Conservation (phyloP, 2,797 vertebrate genomes). For the Pangasius djambal region DNA sequence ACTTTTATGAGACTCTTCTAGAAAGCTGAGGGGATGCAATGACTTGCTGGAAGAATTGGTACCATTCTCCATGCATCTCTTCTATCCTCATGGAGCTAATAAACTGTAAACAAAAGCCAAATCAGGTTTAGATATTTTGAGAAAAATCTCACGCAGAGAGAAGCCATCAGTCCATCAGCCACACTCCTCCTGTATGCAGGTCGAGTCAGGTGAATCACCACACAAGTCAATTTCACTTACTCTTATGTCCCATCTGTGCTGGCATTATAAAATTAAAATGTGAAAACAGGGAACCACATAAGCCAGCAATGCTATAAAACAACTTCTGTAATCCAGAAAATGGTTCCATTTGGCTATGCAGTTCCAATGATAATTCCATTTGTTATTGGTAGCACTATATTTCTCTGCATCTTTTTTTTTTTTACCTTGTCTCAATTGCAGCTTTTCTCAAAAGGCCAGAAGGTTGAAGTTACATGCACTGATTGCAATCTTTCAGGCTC, state of each 20-base stretch:
- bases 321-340: slow-evolving; percentile 15
- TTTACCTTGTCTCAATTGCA: slow-evolving; percentile 16
- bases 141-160: slow-evolving; percentile 55
- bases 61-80: slow-evolving; percentile 41
- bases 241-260: slow-evolving; percentile 49
- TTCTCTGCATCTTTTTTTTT: background rate
- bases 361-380: slow-evolving; percentile 6
- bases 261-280: slow-evolving; percentile 52
- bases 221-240: slow-evolving; percentile 52
- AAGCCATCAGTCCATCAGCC: slow-evolving; percentile 59
- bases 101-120: slow-evolving; percentile 58
- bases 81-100: slow-evolving; percentile 55
- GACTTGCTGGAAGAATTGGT: slow-evolving; percentile 40
- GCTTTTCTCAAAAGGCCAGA: slow-evolving; percentile 39
- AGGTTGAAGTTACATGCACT: slow-evolving; percentile 31
- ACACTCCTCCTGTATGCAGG: slow-evolving; percentile 42
- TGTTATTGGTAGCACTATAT: background rate
- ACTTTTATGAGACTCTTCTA: slow-evolving; percentile 40
- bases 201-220: slow-evolving; percentile 30
- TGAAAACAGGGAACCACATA: slow-evolving; percentile 37
- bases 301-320: slow-evolving; percentile 27
- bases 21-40: slow-evolving; percentile 33
- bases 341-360: background rate
- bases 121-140: slow-evolving; percentile 49
- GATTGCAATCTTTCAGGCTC: slow-evolving; percentile 47